phyloP scores from a whole-genome alignment of 2,797 vertebrate species.

The Myoxocephalus aenaeus region DNA sequence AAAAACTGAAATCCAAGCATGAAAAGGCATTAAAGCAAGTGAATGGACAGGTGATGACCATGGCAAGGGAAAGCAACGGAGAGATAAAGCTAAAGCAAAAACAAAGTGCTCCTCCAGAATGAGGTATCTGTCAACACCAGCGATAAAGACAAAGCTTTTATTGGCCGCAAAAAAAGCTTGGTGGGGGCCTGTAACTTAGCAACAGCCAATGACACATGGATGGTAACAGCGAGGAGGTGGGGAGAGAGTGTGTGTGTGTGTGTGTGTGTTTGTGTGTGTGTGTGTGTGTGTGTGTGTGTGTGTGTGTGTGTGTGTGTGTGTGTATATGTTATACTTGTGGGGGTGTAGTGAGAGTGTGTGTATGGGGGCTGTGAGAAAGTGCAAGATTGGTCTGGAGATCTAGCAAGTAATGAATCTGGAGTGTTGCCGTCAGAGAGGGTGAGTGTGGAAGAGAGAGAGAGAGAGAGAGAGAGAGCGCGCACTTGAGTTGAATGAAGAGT shows the following conservation, averaged over 20 bases:
- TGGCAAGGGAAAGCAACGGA: background rate
- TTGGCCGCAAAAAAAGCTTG: conserved; percentile 60
- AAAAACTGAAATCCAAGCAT: background rate
- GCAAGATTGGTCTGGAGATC: conserved; percentile 76
- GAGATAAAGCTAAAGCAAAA: conserved; percentile 52
- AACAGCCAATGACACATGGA: conserved; percentile 77
- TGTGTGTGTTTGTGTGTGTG: conserved; percentile 56
- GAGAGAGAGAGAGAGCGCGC: background rate
- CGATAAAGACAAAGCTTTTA: conserved; percentile 54
- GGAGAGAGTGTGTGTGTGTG: conserved; percentile 66
- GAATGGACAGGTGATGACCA: conserved; percentile 8
- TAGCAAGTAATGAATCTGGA: conserved; percentile 74
- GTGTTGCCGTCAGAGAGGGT: conserved; percentile 56
- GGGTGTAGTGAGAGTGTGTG: conserved; percentile 70
- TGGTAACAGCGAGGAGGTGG: conserved; percentile 78
- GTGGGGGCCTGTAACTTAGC: conserved; percentile 81
- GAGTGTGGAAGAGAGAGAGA: conserved; percentile 36
- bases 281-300: conserved; percentile 63
- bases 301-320: conserved; percentile 49
- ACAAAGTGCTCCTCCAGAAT: conserved; percentile 57
- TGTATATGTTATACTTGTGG: conserved; percentile 65
- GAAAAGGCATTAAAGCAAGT: conserved; percentile 3
- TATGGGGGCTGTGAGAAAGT: conserved; percentile 73
- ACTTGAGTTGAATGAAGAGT: conserved; percentile 39
- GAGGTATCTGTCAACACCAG: conserved; percentile 60